A percentile compares a stretch with the other conserved stretches of the same genome.
These are phyloP conservation scores for Aplysina aerophoba DNA, from an alignment of 37 sponge, comb jelly and placozoan species.

Conservation along the genomic window DNA sequence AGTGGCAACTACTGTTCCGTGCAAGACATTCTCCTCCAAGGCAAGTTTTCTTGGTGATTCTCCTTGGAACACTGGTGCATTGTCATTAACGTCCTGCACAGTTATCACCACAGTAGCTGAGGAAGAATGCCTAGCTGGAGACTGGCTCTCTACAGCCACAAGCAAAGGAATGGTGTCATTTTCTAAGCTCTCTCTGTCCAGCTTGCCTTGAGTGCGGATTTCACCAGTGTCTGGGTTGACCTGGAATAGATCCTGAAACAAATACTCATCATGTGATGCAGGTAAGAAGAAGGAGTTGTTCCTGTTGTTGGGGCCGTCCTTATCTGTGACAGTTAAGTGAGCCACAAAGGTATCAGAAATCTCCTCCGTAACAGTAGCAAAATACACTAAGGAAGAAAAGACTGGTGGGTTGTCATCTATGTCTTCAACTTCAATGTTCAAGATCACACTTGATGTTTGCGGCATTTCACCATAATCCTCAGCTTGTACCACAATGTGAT, in stretches of 20 bases:
- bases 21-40: slow-evolving; percentile 3
- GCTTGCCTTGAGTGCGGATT: slow-evolving; percentile 2
- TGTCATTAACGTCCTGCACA: slow-evolving; percentile 40
- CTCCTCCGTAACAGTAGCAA: slow-evolving; percentile 46
- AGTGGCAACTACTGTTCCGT: neutral
- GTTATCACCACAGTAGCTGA: slow-evolving; percentile 37
- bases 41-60: neutral
- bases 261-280: neutral
- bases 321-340: slow-evolving; percentile 49
- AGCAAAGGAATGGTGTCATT: slow-evolving; percentile 20
- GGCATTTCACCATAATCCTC: slow-evolving; percentile 34
- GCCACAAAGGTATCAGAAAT: slow-evolving; percentile 15
- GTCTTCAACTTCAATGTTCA: slow-evolving; percentile 49
- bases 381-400: slow-evolving; percentile 40
- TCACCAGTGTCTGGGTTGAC: slow-evolving; percentile 40
- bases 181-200: slow-evolving; percentile 49
- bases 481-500: slow-evolving; percentile 40
- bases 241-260: slow-evolving; percentile 4
- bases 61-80: slow-evolving; percentile 25
- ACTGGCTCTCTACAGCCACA: slow-evolving; percentile 42
- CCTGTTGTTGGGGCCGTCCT: slow-evolving; percentile 47
- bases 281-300: neutral
- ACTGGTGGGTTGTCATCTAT: slow-evolving; percentile 74
- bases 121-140: neutral
- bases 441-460: slow-evolving; percentile 32